Conservation (phyloP, 2,113 vertebrate species). For the Centropristis striata region DNA sequence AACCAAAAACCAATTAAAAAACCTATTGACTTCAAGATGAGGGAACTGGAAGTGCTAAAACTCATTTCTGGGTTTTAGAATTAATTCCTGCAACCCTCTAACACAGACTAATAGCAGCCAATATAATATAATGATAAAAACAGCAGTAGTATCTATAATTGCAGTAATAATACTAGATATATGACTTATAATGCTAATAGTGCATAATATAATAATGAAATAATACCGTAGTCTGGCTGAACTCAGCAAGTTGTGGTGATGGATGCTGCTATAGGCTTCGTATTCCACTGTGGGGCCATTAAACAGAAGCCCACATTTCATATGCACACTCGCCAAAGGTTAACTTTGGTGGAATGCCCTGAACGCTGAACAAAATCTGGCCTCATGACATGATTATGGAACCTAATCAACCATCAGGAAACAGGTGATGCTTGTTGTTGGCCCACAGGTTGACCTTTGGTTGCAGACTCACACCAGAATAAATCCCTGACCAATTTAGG, state of each 20-base stretch:
- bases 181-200: too few relatives aligned
- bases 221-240: background rate
- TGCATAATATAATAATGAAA: too few relatives aligned
- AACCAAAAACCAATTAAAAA: too few relatives aligned
- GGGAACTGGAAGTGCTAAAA: too few relatives aligned
- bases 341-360: background rate
- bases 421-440: background rate
- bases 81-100: too few relatives aligned
- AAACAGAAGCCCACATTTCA: background rate
- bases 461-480: background rate
- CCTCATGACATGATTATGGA: constrained; percentile 1
- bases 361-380: background rate
- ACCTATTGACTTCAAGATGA: too few relatives aligned
- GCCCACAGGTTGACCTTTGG: background rate
- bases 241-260: constrained; percentile 8
- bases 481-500: background rate
- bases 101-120: too few relatives aligned
- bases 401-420: background rate
- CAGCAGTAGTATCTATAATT: too few relatives aligned
- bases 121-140: too few relatives aligned
- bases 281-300: background rate
- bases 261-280: background rate
- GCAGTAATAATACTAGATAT: too few relatives aligned
- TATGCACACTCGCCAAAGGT: background rate
- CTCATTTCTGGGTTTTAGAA: too few relatives aligned